Evolutionary conservation across 2,888 invertebrate genomes (phyloP).

Genomic region (Chrysolina americana): DNA sequence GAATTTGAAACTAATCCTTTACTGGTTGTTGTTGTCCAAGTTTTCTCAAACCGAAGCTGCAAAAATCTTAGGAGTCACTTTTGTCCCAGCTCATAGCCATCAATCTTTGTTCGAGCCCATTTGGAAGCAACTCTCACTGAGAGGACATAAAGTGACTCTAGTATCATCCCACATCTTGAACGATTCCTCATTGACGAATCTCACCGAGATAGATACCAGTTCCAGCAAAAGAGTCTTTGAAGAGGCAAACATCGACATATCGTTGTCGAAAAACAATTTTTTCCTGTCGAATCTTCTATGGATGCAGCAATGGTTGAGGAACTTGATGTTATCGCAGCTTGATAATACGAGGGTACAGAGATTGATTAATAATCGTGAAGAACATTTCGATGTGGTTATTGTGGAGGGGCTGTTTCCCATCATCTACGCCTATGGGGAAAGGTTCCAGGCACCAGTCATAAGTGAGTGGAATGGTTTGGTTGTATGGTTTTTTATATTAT

Average conservation of each 20-base stretch:
- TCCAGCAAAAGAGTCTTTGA: background rate
- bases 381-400: constrained; percentile 43
- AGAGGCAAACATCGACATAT: background rate
- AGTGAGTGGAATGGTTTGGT: constrained; percentile 6
- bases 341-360: background rate
- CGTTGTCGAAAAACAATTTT: background rate
- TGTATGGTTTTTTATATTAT: background rate
- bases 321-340: background rate
- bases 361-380: background rate
- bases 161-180: constrained; percentile 55
- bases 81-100: constrained; percentile 52
- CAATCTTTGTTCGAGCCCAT: constrained; percentile 49
- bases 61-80: background rate
- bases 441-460: constrained; percentile 38
- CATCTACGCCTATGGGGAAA: constrained; percentile 17
- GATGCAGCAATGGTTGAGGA: background rate
- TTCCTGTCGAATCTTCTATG: background rate
- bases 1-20: background rate
- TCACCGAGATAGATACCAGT: constrained; percentile 53
- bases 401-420: constrained; percentile 33
- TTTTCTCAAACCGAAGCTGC: background rate
- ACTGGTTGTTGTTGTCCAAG: background rate
- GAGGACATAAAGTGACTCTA: constrained; percentile 56
- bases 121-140: constrained; percentile 55
- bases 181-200: constrained; percentile 51